Base-by-base conservation (phyloP, 2,888 invertebrate genomes). In the Pollenia labialis region DNA sequence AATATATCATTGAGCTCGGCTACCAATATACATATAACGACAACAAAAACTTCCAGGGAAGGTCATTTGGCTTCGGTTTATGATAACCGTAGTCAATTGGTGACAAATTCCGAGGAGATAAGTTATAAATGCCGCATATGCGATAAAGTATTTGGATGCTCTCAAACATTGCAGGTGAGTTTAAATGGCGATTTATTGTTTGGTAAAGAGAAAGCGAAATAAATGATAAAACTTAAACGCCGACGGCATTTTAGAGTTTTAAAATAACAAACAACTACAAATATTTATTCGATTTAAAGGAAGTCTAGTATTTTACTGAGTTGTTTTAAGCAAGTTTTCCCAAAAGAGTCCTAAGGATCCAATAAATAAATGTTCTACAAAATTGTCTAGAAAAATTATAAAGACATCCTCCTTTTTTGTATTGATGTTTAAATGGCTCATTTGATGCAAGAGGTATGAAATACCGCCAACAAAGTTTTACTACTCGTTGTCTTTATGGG, bases 111-210 rank as follows among this genome's bases (percentile, higher is more conserved):
- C 9, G 93, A 93, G 86, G 93, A 93, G 83, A 90, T 91, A 54
- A 93, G 93, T 88, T 93, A 92, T 85, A 93, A 92, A 86, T 93
- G 93, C 75, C 89, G 91, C 11, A 93, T 93, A 40, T 93, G 93
- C 88, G 93, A 93, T 69, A 93, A 93, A 88, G 93, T 93, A 64
- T 93, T 93, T 79, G 93, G 93, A 32, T 93, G 93, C 89, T 92
- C 92, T 6, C 91, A 92, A 88, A 93, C 93, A 2, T 88, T 93
- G 50, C 92, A 93, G 92, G 93, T 93, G 89, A 91, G 91, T 89
- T 77, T 9, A 14, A 50, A 14, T 10, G 16, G 1, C 7, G 16
- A 16, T 52, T 52, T 6, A 52, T 32, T 12, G 1, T 32, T 4
- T 58, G 32, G 12, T 8, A n/a, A 0, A 46, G 46, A 14, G 16